A percentile compares a stretch with the other conserved stretches of the same genome.
phyloP scores from a whole-genome alignment of 2,113 vertebrate genomes.

The Rafetus swinhoei region DNA sequence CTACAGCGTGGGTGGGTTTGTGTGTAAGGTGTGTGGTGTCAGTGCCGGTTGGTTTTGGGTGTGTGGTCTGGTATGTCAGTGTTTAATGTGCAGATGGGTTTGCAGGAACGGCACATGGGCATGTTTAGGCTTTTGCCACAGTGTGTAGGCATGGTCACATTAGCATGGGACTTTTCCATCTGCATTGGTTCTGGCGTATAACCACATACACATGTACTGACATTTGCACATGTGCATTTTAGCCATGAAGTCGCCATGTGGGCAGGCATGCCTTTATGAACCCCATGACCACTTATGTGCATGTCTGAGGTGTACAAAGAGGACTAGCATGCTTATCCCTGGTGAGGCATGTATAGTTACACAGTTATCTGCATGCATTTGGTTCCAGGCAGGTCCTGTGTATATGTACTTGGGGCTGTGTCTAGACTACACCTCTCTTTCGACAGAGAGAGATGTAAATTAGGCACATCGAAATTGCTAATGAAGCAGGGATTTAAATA shows the following conservation, averaged over 20 bases:
- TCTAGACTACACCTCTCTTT: no score
- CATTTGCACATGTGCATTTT: background rate
- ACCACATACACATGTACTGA: background rate
- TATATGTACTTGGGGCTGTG: background rate
- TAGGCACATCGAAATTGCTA: no score
- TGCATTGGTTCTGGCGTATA: background rate
- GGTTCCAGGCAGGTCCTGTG: accelerated
- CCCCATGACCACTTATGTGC: accelerated
- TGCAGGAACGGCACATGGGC: background rate
- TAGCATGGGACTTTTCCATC: background rate
- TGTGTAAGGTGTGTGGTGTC: background rate
- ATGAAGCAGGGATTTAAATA: no score
- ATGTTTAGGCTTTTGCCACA: background rate
- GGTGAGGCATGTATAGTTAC: accelerated
- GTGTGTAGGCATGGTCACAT: accelerated
- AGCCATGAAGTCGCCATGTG: background rate
- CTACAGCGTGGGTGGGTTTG: background rate
- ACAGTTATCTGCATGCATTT: accelerated
- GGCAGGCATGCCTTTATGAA: background rate
- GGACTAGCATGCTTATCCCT: accelerated
- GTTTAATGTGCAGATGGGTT: background rate
- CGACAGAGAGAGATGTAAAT: no score
- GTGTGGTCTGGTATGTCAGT: background rate
- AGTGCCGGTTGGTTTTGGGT: background rate
- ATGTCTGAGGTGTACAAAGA: accelerated